These are phyloP conservation scores for Paramormyrops kingsleyae DNA, from an alignment of 2,113 vertebrate genomes.

Conservation along the genomic window DNA sequence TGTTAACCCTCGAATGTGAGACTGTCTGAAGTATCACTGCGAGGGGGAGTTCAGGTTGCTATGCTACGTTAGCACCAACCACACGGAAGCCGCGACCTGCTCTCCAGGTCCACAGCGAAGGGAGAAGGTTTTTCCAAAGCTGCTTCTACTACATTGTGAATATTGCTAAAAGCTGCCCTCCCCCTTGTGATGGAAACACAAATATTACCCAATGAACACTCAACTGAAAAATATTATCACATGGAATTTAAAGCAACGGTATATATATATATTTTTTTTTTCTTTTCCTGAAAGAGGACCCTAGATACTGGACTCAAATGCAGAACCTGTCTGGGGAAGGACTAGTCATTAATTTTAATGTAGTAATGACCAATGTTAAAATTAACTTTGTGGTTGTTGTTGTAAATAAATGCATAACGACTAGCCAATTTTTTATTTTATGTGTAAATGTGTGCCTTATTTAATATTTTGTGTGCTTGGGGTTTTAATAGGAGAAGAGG, in stretches of 20 bases:
- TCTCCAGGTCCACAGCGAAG: background rate
- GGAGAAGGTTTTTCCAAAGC: background rate
- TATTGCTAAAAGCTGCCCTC: background rate
- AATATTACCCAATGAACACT: background rate
- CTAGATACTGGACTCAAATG: conserved; percentile 2
- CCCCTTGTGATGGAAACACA: background rate
- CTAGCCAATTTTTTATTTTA: conserved; percentile 71
- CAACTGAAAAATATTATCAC: conserved; percentile 2
- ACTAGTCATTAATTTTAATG: conserved; percentile 31
- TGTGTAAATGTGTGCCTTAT: conserved; percentile 82
- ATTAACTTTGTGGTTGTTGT: conserved; percentile 61
- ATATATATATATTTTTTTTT: background rate
- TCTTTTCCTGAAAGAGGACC: conserved; percentile 34
- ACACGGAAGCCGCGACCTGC: background rate
- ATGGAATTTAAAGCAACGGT: background rate
- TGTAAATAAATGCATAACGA: conserved; percentile 76
- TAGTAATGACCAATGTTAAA: conserved; percentile 49
- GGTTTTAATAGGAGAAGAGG: conserved; percentile 34
- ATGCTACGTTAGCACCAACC: background rate
- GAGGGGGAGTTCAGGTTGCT: background rate
- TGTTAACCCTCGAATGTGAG: background rate
- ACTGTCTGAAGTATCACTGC: background rate
- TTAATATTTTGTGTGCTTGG: conserved; percentile 66
- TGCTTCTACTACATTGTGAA: conserved; percentile 8
- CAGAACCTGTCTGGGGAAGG: conserved; percentile 22